These are phyloP conservation scores for Lucilia sericata DNA, from an alignment of 1,140 invertebrate species.

Conservation along the genomic window DNA sequence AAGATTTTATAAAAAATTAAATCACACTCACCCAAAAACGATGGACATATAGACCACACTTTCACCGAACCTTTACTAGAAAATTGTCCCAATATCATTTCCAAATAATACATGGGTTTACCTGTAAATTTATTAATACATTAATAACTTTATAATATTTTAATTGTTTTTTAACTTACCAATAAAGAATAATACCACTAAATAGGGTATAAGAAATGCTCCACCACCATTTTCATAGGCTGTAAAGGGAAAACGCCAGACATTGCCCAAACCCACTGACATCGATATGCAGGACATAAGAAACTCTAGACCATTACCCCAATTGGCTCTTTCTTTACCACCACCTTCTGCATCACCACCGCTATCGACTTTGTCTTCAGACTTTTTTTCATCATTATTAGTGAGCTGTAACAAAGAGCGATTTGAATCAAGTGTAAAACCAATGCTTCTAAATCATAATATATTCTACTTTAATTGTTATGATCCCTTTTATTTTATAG, in stretches of 20 bases:
- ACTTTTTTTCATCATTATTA: constrained; percentile 49
- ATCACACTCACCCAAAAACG: constrained; percentile 70
- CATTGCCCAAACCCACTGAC: constrained; percentile 84
- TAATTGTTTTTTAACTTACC: constrained; percentile 70
- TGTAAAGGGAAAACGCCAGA: constrained; percentile 81
- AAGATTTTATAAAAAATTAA: constrained; percentile 65
- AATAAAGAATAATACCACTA: constrained; percentile 84
- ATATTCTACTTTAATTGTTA: no score
- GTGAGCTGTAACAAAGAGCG: constrained; percentile 47
- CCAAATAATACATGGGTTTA: constrained; percentile 87
- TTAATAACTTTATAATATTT: background rate
- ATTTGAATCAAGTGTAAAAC: no score
- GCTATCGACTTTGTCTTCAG: constrained; percentile 22
- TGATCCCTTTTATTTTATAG: no score
- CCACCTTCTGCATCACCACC: background rate
- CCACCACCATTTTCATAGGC: constrained; percentile 83
- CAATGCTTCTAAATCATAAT: no score
- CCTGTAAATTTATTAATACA: constrained; percentile 49
- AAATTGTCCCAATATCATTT: constrained; percentile 82
- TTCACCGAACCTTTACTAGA: constrained; percentile 76
- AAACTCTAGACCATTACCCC: constrained; percentile 88
- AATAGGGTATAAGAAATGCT: constrained; percentile 84
- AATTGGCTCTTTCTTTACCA: constrained; percentile 74
- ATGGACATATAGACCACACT: constrained; percentile 70
- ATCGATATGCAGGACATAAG: constrained; percentile 90